Conservation (phyloP, 1,140 invertebrate species). For the Microplitis mediator region DNA sequence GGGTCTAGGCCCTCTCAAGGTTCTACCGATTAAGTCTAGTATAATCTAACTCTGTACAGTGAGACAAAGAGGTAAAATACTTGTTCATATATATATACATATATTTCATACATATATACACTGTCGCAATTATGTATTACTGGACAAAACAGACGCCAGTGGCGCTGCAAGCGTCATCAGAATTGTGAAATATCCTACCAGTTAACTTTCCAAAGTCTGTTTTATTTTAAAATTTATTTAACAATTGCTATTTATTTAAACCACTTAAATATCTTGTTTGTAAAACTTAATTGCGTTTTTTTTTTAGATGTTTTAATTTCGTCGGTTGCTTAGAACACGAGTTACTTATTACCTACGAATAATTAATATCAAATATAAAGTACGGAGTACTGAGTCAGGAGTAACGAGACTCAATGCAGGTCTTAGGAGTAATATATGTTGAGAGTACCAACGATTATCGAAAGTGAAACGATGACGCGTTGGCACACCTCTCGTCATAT, state of each 20-base stretch:
- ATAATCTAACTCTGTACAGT: slow-evolving; percentile 42
- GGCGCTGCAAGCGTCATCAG: slow-evolving; percentile 11
- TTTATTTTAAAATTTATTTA: background rate
- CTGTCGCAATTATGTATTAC: slow-evolving; percentile 49
- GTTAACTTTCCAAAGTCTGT: slow-evolving; percentile 23
- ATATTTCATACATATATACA: slow-evolving; percentile 37
- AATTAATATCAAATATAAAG: too few relatives aligned
- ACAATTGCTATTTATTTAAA: background rate
- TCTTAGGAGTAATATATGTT: background rate
- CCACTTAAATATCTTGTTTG: background rate
- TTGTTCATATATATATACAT: too few relatives aligned
- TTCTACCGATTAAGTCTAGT: slow-evolving; percentile 9
- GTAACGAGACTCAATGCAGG: background rate
- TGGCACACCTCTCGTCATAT: slow-evolving; percentile 29
- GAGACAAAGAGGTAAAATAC: slow-evolving; percentile 2
- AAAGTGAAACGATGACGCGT: slow-evolving; percentile 33
- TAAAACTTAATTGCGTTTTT: too few relatives aligned
- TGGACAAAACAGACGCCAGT: slow-evolving; percentile 9
- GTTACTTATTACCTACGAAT: too few relatives aligned
- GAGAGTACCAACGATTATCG: slow-evolving; percentile 24
- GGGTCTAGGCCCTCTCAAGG: slow-evolving; percentile 52
- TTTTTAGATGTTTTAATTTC: too few relatives aligned
- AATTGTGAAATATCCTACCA: slow-evolving; percentile 16
- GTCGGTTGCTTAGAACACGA: too few relatives aligned
- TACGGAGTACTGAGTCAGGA: background rate